These are phyloP conservation scores for Minunthozetes semirufus DNA, from an alignment of 2,888 invertebrate genomes.

Conservation along the genomic window DNA sequence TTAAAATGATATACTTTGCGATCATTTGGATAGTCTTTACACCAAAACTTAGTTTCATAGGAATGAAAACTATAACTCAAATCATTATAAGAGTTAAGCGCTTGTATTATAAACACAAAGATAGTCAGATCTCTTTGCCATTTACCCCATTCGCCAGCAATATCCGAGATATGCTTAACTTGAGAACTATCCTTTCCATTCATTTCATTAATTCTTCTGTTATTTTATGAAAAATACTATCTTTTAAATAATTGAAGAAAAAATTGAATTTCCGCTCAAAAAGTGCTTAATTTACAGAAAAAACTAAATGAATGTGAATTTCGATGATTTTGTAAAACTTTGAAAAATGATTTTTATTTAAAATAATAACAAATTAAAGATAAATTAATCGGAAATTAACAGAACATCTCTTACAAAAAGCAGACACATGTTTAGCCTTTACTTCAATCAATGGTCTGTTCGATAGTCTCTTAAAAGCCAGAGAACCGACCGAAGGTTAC, in stretches of 20 bases:
- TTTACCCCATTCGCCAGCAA: constrained; percentile 19
- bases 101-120: background rate
- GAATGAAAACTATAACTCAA: constrained; percentile 22
- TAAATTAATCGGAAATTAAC: background rate
- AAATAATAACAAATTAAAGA: background rate
- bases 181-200: background rate
- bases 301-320: background rate
- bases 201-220: background rate
- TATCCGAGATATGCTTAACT: constrained; percentile 5
- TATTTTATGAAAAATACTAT: background rate
- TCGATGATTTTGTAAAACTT: background rate
- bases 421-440: too few relatives aligned
- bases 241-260: background rate
- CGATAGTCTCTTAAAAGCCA: too few relatives aligned
- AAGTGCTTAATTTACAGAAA: background rate
- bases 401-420: too few relatives aligned
- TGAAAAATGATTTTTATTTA: background rate
- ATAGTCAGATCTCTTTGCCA: constrained; percentile 18
- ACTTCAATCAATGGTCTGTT: too few relatives aligned
- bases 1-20: background rate
- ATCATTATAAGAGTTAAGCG: background rate
- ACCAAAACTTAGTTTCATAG: constrained; percentile 22
- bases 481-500: too few relatives aligned
- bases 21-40: background rate
- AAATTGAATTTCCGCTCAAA: too few relatives aligned